Conservation (phyloP, 2,113 vertebrate genomes). For the Oophaga pumilio region DNA sequence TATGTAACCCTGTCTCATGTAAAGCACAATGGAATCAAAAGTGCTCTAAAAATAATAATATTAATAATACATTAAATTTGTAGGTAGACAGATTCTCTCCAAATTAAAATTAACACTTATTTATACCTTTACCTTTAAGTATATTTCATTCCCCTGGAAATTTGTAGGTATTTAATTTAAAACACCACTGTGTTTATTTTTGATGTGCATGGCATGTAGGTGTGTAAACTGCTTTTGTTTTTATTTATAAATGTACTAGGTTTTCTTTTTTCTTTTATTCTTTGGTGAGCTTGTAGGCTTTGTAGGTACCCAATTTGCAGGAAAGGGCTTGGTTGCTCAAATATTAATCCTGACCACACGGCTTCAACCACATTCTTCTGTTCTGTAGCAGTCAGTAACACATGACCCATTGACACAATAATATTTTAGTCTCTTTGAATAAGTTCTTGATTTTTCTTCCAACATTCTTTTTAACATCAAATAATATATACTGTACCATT, state of each 20-base stretch:
- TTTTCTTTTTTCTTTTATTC: background rate
- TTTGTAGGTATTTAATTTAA: too few species aligned
- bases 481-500: conserved; percentile 44
- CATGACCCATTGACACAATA: conserved; percentile 9
- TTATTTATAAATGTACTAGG: background rate
- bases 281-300: background rate
- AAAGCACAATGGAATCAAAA: too few species aligned
- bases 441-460: background rate
- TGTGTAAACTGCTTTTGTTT: background rate
- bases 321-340: background rate
- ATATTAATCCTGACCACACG: background rate
- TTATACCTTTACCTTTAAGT: too few species aligned
- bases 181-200: too few species aligned
- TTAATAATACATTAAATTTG: too few species aligned
- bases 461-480: conserved; percentile 33
- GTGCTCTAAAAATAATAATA: too few species aligned
- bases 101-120: too few species aligned
- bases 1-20: too few species aligned
- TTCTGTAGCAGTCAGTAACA: background rate
- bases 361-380: background rate
- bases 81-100: too few species aligned
- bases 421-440: background rate
- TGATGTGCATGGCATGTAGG: too few species aligned
- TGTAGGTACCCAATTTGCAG: background rate
- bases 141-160: too few species aligned